A percentile compares a stretch with the other conserved stretches of the same genome.
Evolutionary conservation across 2,113 vertebrate genomes (phyloP).

Genomic region (Nibea coibor): DNA sequence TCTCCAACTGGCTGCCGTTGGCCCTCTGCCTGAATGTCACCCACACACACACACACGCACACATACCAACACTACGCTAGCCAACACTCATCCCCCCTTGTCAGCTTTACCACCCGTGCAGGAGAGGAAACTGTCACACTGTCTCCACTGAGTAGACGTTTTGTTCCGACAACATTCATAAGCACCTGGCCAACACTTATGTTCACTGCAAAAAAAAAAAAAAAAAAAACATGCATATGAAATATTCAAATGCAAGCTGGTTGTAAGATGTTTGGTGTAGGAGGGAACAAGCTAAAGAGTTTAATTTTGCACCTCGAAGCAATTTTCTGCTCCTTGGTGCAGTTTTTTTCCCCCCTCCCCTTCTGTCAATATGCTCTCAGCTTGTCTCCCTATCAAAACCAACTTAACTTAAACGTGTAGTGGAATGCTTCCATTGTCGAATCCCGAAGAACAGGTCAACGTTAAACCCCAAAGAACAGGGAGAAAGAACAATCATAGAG

Average conservation of each 20-base stretch:
- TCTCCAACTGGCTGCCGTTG: constrained; percentile 85
- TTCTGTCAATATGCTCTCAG: constrained; percentile 21
- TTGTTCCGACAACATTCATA: constrained; percentile 51
- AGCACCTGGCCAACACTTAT: constrained; percentile 67
- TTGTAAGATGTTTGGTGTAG: constrained; percentile 27
- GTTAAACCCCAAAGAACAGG: constrained; percentile 29
- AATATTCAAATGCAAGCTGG: constrained; percentile 41
- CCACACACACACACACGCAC: constrained; percentile 58
- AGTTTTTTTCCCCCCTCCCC: not conserved
- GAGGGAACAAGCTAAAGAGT: constrained; percentile 1
- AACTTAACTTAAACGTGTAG: not conserved
- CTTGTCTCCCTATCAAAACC: not conserved
- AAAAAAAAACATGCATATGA: constrained; percentile 25
- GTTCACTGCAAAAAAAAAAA: constrained; percentile 29
- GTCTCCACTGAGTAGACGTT: constrained; percentile 48
- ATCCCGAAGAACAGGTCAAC: constrained; percentile 35
- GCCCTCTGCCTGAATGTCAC: constrained; percentile 87
- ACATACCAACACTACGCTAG: constrained; percentile 54
- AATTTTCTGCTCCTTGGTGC: constrained; percentile 45
- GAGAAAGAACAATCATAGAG: constrained; percentile 21
- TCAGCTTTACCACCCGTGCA: constrained; percentile 88
- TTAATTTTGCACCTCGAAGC: constrained; percentile 45
- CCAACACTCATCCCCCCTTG: constrained; percentile 82
- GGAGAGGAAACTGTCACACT: constrained; percentile 58
- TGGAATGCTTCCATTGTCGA: not conserved